Evolutionary conservation across 2,888 invertebrate species (phyloP), one percentile per base, ranked within the genome.

Genomic region (Anarsia innoxiella): DNA sequence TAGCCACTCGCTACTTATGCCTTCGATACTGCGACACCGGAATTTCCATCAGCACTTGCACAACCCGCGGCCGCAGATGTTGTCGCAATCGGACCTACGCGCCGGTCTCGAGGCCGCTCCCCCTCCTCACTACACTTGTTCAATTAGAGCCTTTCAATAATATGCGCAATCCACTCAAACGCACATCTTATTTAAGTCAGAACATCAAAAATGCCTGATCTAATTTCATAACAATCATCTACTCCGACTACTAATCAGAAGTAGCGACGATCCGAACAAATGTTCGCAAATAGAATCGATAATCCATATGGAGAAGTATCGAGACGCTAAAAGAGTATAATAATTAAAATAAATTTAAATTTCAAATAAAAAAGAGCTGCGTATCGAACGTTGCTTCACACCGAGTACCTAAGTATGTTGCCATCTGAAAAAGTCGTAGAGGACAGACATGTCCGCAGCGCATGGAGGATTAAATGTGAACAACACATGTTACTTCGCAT

Each of bases 31-130:
- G 66, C 59, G 64, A 66, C 71, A 62, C 66, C 66, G 72, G 75
- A 74, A 75, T 77, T 75, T 73, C 78, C 76, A 78, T 69, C 68
- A 55, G 53, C 58, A 71, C 67, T 80, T 77, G 69, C 74, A 73
- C 76, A 77, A 80, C 63, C 61, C 65, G n/a, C n/a, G 60, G 59
- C 51, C 58, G 50, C 62, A 58, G 56, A 48, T 42, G 64, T 56
- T 82, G 75, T 74, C 73, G 80, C 76, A 82, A 79, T 75, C 59
- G 53, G 49, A 71, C 56, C 60, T 64, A 57, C 54, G 57, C 59
- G 55, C 58, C 58, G 51, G 56, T 56, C 63, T n/a, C 72, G 79
- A 77, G 76, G 78, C 59, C 74, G 66, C 32, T 8, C 56, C 53
- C 56, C 64, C 61, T 59, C 70, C 68, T 63, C 70, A 62, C 64